These are phyloP conservation scores for Drosophila bocqueti DNA, from an alignment of 1,140 invertebrate genomes.

Conservation along the genomic window DNA sequence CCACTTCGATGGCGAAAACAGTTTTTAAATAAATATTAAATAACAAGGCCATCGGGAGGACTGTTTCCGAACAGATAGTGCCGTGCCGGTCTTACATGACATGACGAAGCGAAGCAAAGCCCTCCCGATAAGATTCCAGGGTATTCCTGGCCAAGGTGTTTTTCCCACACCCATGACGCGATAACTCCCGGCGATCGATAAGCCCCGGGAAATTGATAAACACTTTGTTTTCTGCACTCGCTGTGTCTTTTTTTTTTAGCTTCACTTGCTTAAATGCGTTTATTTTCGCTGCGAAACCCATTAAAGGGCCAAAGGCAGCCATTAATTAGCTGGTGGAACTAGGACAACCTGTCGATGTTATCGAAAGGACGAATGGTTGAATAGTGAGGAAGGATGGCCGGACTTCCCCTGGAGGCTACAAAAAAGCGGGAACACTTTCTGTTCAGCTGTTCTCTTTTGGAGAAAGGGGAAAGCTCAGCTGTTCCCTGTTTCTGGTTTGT, in stretches of 20 bases:
- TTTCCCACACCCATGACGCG: conserved; percentile 19
- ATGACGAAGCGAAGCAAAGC: conserved; percentile 16
- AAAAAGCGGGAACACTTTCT: neutral
- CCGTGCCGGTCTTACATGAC: neutral
- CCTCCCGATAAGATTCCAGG: conserved; percentile 14
- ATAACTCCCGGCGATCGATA: conserved; percentile 26
- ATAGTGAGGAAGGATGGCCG: neutral
- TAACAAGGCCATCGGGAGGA: conserved; percentile 1
- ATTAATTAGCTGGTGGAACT: conserved; percentile 6
- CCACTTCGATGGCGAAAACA: conserved; percentile 1
- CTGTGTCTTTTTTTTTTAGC: neutral
- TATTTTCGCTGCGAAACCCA: neutral
- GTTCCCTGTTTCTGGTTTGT: neutral
- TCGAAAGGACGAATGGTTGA: neutral
- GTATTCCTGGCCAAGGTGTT: conserved; percentile 30
- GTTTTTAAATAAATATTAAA: conserved; percentile 12
- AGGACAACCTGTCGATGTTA: conserved; percentile 1
- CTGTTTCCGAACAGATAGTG: neutral
- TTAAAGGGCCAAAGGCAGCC: conserved; percentile 8
- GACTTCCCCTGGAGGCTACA: neutral
- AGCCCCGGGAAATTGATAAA: conserved; percentile 9
- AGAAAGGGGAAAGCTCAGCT: neutral
- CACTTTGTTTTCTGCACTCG: neutral
- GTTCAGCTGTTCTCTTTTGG: conserved; percentile 1
- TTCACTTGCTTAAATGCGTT: neutral